A percentile compares a stretch with the other conserved stretches of the same genome.
Evolutionary conservation across 1,140 invertebrate genomes (phyloP).

Genomic region (Papilio machaon): DNA sequence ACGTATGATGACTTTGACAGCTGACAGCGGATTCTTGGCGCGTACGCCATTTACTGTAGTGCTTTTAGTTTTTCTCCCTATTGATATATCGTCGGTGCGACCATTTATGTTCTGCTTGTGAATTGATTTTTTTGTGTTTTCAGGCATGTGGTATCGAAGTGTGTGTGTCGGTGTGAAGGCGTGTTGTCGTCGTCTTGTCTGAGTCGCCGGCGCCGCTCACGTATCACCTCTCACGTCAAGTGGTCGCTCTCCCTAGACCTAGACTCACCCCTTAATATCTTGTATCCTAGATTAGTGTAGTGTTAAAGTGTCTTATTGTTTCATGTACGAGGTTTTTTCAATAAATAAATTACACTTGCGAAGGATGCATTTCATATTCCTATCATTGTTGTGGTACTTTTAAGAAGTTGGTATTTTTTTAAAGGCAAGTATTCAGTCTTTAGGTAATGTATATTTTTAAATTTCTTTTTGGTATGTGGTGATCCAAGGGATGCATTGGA

Average conservation of each 20-base stretch:
- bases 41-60: too few relatives aligned
- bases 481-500: constrained; percentile 2
- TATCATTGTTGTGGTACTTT: constrained; percentile 14
- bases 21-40: too few relatives aligned
- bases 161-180: constrained; percentile 67
- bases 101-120: constrained; percentile 7
- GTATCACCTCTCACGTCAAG: constrained; percentile 42
- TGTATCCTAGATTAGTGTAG: constrained; percentile 56
- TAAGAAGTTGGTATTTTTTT: constrained; percentile 7
- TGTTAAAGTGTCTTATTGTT: constrained; percentile 55
- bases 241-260: constrained; percentile 49
- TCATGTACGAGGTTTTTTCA: constrained; percentile 53
- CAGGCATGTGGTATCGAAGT: constrained; percentile 76
- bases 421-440: constrained; percentile 32
- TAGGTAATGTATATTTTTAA: constrained; percentile 8
- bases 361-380: constrained; percentile 41
- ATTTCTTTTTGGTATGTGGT: neutral
- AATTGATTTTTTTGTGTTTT: constrained; percentile 71
- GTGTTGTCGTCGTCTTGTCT: constrained; percentile 63
- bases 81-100: neutral
- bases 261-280: constrained; percentile 53
- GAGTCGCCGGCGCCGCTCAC: constrained; percentile 48
- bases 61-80: too few relatives aligned
- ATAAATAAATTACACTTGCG: constrained; percentile 48
- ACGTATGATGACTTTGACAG: too few relatives aligned